phyloP scores from a whole-genome alignment of 2,797 vertebrate genomes.

The Epinephelus malabaricus region DNA sequence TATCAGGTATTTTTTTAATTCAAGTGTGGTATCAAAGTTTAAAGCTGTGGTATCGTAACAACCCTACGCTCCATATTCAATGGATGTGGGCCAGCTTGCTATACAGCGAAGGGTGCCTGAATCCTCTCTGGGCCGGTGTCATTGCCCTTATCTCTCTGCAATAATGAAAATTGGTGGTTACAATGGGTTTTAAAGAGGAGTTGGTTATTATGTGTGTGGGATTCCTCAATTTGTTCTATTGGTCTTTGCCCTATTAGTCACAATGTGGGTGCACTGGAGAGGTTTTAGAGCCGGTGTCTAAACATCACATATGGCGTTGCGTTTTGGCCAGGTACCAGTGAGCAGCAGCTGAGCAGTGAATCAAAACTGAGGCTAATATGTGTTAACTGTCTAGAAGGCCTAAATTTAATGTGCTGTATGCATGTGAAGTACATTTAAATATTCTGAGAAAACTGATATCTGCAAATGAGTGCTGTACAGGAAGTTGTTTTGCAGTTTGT shows the following conservation, averaged over 20 bases:
- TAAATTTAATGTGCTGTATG: not conserved
- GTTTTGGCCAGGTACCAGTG: constrained; percentile 37
- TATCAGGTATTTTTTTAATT: too few relatives aligned
- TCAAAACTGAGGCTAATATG: constrained; percentile 15
- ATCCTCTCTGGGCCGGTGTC: constrained; percentile 45
- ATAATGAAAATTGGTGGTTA: constrained; percentile 65
- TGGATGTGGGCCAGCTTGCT: constrained; percentile 52
- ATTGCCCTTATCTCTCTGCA: constrained; percentile 59
- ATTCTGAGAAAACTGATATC: not conserved
- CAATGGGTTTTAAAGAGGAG: constrained; percentile 72
- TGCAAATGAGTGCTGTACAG: not conserved
- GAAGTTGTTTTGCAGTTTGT: not conserved
- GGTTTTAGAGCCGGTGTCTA: constrained; percentile 54
- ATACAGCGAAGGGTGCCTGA: constrained; percentile 49
- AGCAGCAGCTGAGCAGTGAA: constrained; percentile 33
- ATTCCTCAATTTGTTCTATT: constrained; percentile 75
- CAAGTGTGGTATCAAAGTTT: too few relatives aligned
- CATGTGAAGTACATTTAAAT: not conserved
- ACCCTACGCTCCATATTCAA: constrained; percentile 17
- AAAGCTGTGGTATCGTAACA: too few relatives aligned
- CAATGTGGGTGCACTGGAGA: constrained; percentile 73
- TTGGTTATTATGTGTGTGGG: constrained; percentile 76
- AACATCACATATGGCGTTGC: constrained; percentile 48
- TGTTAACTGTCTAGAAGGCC: not conserved
- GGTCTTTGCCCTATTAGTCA: constrained; percentile 73